A percentile compares a stretch with the other conserved stretches of the same genome.
phyloP scores from a whole-genome alignment of 2,797 vertebrate genomes.

The Jordanella pulchra region DNA sequence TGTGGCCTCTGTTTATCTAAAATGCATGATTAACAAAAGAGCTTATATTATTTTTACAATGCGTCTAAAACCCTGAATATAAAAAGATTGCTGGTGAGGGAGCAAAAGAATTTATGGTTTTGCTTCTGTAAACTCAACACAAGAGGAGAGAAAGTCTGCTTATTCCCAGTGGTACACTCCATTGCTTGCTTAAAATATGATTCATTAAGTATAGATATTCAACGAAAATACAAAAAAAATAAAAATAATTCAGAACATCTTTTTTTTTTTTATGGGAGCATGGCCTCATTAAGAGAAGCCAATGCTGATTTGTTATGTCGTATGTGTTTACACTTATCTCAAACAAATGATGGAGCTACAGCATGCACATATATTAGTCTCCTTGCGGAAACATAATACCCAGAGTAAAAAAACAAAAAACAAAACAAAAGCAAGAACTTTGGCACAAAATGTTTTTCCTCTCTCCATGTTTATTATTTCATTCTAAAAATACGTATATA shows the following conservation, averaged over 20 bases:
- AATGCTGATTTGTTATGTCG: background rate
- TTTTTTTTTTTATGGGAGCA: background rate
- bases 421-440: background rate
- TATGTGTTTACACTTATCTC: background rate
- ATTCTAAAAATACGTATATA: background rate
- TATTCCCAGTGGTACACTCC: slow-evolving; percentile 1
- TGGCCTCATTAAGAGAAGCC: slow-evolving; percentile 1
- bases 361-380: background rate
- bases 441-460: background rate
- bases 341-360: background rate
- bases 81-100: background rate
- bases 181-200: slow-evolving; percentile 12
- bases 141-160: background rate
- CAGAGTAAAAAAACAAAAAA: background rate
- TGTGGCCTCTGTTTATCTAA: background rate
- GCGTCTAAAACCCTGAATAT: background rate
- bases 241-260: background rate
- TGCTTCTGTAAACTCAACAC: background rate
- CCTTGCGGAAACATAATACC: no score
- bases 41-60: background rate
- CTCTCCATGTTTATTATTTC: no score
- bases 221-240: background rate
- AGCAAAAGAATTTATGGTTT: background rate
- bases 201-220: background rate
- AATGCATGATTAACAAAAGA: background rate